Conservation (phyloP, 2,113 vertebrate genomes). For the Picathartes gymnocephalus region DNA sequence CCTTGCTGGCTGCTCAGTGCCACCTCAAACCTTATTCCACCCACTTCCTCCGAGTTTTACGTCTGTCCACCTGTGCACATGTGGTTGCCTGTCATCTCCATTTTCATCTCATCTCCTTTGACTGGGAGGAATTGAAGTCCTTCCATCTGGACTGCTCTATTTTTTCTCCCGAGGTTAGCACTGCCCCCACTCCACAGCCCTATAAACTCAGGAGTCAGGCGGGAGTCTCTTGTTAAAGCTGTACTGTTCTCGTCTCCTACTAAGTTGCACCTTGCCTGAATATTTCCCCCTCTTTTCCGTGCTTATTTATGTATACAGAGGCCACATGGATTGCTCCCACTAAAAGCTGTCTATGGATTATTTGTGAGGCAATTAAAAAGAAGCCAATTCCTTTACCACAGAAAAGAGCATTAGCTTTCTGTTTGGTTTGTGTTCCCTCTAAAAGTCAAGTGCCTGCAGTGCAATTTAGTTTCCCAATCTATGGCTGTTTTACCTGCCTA, state of each 20-base stretch:
- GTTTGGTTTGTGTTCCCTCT: slow-evolving; percentile 15
- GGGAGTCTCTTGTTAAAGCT: neutral
- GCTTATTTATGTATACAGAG: neutral
- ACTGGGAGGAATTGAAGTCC: neutral
- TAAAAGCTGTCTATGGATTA: slow-evolving; percentile 34
- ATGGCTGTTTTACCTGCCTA: slow-evolving; percentile 28
- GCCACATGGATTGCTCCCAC: neutral
- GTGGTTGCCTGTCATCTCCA: neutral
- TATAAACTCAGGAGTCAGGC: neutral
- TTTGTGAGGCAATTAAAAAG: slow-evolving; percentile 53
- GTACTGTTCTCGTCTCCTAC: neutral
- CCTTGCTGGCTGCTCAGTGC: neutral
- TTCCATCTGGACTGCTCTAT: neutral
- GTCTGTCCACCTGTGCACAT: neutral
- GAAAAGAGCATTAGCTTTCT: slow-evolving; percentile 7
- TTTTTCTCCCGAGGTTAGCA: neutral
- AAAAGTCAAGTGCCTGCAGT: neutral
- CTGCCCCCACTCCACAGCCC: neutral
- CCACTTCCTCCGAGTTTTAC: neutral
- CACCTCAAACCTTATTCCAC: neutral
- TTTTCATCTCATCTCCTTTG: neutral
- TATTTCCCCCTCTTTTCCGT: neutral
- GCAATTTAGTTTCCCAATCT: slow-evolving; percentile 7
- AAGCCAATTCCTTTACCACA: slow-evolving; percentile 5
- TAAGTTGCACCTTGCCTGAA: neutral